phyloP scores from a whole-genome alignment of 1,140 invertebrate genomes.

The Pectinophora gossypiella region DNA sequence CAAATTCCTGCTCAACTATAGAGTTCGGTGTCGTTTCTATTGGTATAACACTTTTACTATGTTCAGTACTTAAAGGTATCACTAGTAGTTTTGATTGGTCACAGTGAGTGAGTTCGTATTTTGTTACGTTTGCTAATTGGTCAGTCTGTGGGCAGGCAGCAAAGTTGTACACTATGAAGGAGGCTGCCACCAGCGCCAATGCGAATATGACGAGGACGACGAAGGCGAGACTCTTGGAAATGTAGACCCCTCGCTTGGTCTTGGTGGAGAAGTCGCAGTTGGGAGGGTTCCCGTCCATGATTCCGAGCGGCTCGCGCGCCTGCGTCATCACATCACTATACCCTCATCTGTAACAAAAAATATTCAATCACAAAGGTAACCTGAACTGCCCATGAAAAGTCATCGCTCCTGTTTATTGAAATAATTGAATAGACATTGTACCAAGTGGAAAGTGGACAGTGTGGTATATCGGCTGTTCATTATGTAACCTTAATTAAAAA shows the following conservation, averaged over 20 bases:
- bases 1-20: conserved; percentile 26
- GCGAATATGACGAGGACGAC: conserved; percentile 72
- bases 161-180: conserved; percentile 82
- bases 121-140: conserved; percentile 54
- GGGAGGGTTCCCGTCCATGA: conserved; percentile 68
- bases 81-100: conserved; percentile 58
- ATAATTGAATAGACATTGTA: no score
- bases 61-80: conserved; percentile 55
- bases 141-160: conserved; percentile 77
- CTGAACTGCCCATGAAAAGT: no score
- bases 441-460: no score
- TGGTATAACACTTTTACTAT: conserved; percentile 41
- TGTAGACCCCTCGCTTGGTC: conserved; percentile 64
- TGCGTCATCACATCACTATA: conserved; percentile 52
- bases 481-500: no score
- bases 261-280: conserved; percentile 65
- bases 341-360: background rate
- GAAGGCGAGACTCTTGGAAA: conserved; percentile 67
- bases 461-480: no score
- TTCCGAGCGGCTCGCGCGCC: conserved; percentile 59
- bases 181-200: conserved; percentile 76
- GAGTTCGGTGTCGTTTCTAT: conserved; percentile 34
- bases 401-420: no score
- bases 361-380: background rate
- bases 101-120: conserved; percentile 54